Evolutionary conservation across 2,113 vertebrate species (phyloP).

Genomic region (Herpetotheres cachinnans): DNA sequence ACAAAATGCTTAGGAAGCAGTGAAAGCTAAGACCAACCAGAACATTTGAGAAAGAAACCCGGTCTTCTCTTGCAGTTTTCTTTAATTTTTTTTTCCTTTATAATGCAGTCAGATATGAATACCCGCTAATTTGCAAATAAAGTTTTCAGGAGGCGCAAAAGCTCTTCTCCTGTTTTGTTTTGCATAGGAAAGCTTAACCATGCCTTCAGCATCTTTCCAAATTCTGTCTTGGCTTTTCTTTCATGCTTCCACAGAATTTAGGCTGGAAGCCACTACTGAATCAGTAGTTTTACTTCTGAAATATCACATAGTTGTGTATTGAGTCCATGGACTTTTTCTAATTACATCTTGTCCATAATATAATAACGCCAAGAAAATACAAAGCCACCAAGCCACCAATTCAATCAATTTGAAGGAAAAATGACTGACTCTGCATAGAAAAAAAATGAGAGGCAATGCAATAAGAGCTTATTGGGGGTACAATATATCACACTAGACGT

Average conservation of each 20-base stretch:
- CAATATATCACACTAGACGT: neutral
- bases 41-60: neutral
- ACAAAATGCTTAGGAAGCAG: neutral
- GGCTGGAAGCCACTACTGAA: neutral
- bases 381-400: neutral
- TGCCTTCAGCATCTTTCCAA: neutral
- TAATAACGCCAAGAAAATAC: neutral
- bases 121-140: neutral
- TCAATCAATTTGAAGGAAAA: neutral
- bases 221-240: neutral
- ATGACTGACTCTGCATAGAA: neutral
- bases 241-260: neutral
- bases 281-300: neutral
- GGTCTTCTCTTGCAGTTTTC: neutral
- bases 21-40: neutral
- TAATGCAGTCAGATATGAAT: neutral
- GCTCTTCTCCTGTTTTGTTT: neutral
- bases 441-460: neutral
- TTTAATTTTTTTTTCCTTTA: neutral
- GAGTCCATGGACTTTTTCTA: neutral
- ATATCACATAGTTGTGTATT: neutral
- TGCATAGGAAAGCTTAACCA: neutral
- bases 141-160: neutral
- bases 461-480: neutral
- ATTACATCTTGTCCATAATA: neutral